A percentile compares a stretch with the other conserved stretches of the same genome.
Evolutionary conservation across 2,797 vertebrate genomes (phyloP).

Genomic region (Astyanax mexicanus): DNA sequence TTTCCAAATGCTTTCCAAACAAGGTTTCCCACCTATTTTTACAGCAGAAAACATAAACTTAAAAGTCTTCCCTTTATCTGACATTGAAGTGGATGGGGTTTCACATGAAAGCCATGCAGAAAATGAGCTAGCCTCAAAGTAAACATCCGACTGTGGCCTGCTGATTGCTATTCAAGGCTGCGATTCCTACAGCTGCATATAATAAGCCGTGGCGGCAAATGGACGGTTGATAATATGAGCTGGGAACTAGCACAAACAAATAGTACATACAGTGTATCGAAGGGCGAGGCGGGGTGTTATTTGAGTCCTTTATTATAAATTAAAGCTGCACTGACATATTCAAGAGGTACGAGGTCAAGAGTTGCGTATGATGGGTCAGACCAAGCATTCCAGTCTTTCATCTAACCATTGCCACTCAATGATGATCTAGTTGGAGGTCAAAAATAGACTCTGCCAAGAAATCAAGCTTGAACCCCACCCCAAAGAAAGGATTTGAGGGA

Average conservation of each 20-base stretch:
- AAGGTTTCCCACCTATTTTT: slow-evolving; percentile 11
- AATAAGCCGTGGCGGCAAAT: slow-evolving; percentile 32
- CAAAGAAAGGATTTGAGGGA: slow-evolving; percentile 70
- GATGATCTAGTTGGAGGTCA: slow-evolving; percentile 15
- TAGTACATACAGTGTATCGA: slow-evolving; percentile 25
- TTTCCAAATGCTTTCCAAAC: neutral
- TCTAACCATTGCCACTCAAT: slow-evolving; percentile 27
- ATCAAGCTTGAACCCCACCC: slow-evolving; percentile 61
- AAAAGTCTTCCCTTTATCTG: slow-evolving; percentile 11
- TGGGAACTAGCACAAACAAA: slow-evolving; percentile 30
- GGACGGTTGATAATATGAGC: slow-evolving; percentile 49
- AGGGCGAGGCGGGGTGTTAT: no score
- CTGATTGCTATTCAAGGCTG: slow-evolving; percentile 43
- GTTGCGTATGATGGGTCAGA: slow-evolving; percentile 26
- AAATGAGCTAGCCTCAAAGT: slow-evolving; percentile 20
- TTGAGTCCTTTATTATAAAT: no score
- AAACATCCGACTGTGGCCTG: slow-evolving; percentile 36
- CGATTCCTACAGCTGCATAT: slow-evolving; percentile 32
- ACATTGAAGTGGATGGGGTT: slow-evolving; percentile 29
- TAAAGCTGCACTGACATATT: slow-evolving; percentile 23
- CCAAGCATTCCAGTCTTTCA: slow-evolving; percentile 26
- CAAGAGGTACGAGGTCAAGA: slow-evolving; percentile 15
- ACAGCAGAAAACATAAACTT: slow-evolving; percentile 15
- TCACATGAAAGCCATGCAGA: slow-evolving; percentile 30
- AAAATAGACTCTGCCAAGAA: slow-evolving; percentile 58